These are phyloP conservation scores for Sitta carolinensis DNA, from an alignment of 2,797 vertebrate species.

Conservation along the genomic window DNA sequence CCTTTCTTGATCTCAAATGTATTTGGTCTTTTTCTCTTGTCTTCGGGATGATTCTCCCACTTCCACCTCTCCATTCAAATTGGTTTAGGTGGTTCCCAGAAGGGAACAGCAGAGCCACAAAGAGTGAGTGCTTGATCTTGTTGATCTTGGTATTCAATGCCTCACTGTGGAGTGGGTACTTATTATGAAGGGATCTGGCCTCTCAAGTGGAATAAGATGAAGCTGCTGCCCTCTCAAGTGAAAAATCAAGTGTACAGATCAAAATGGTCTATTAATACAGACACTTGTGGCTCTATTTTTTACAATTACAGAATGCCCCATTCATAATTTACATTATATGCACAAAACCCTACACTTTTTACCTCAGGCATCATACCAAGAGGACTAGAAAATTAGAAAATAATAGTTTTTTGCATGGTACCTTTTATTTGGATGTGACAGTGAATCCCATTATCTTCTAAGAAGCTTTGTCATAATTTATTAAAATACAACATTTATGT, in stretches of 20 bases:
- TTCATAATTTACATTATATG: neutral
- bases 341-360: neutral
- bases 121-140: neutral
- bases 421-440: neutral
- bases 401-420: neutral
- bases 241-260: conserved; percentile 9
- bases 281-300: neutral
- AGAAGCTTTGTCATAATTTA: neutral
- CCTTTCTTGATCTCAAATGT: neutral
- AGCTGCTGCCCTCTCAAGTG: neutral
- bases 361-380: neutral
- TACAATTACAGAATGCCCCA: neutral
- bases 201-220: neutral
- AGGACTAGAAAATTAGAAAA: neutral
- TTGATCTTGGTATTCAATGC: neutral
- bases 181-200: neutral
- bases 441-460: neutral
- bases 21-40: neutral
- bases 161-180: neutral
- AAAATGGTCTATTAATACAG: neutral
- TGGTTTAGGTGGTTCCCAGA: neutral
- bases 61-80: neutral
- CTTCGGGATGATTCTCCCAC: neutral
- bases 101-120: neutral
- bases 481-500: neutral